Evolutionary conservation across 2,113 vertebrate genomes (phyloP).

Genomic region (Corvus cornix): DNA sequence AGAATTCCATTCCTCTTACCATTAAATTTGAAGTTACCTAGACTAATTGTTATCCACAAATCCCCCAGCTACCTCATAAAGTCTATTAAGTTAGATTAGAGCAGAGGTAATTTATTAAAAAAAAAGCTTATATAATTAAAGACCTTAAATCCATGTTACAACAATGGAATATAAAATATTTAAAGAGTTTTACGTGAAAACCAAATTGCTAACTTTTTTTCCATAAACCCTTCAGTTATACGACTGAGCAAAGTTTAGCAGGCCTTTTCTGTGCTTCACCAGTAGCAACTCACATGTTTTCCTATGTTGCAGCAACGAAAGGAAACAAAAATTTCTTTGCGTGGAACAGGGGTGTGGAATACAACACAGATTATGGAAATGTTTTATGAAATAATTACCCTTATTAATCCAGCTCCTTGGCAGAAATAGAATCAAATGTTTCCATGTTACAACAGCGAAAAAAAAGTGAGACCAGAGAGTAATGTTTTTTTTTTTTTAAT

Average conservation of each 20-base stretch:
- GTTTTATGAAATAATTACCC: background rate
- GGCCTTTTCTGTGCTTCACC: background rate
- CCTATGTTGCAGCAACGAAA: background rate
- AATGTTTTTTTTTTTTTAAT: background rate
- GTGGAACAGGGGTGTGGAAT: background rate
- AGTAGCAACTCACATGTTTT: background rate
- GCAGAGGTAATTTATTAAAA: background rate
- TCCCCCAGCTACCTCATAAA: background rate
- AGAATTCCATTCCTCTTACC: background rate
- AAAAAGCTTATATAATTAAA: background rate
- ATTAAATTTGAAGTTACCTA: background rate
- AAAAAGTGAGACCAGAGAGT: background rate
- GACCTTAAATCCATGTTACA: background rate
- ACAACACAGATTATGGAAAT: background rate
- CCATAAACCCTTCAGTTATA: background rate
- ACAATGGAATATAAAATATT: background rate
- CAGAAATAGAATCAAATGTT: background rate
- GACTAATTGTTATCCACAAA: background rate
- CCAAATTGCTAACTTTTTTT: background rate
- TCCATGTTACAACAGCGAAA: background rate
- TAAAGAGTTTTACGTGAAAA: background rate
- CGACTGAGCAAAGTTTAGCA: background rate
- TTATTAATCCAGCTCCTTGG: background rate
- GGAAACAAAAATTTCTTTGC: background rate
- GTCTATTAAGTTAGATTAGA: background rate